phyloP scores from a whole-genome alignment of 2,113 vertebrate species.

The Grammomys dolichurus region DNA sequence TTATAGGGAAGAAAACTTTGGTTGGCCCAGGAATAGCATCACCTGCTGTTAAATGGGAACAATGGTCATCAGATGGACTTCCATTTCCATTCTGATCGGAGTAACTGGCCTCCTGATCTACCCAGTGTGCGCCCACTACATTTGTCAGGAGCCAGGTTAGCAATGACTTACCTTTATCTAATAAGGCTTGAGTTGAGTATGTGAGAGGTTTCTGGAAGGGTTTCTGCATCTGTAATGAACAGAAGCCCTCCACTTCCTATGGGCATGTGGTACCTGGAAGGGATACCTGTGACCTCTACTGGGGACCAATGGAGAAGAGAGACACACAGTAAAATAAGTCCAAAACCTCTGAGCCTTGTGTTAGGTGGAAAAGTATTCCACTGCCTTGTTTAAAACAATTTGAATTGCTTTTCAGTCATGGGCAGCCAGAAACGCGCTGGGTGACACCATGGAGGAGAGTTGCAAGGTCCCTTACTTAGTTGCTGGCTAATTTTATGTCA shows the following conservation, averaged over 20 bases:
- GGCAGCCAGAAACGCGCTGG: neutral
- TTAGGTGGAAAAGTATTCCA: neutral
- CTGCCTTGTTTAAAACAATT: neutral
- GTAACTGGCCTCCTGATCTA: neutral
- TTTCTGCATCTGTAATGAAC: neutral
- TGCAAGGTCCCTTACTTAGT: neutral
- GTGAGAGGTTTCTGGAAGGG: neutral
- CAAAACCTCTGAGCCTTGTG: neutral
- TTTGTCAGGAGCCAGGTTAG: neutral
- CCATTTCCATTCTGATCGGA: neutral
- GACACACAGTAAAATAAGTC: neutral
- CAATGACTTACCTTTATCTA: neutral
- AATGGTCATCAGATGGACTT: neutral
- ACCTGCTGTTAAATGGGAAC: neutral
- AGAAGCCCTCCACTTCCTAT: neutral
- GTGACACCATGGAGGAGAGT: neutral
- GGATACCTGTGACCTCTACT: neutral
- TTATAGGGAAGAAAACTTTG: neutral
- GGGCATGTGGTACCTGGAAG: neutral
- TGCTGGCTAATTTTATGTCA: neutral
- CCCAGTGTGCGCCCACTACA: neutral
- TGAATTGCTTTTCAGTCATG: neutral
- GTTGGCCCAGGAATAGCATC: neutral
- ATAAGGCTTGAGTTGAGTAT: neutral
- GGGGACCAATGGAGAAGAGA: neutral